A percentile compares a stretch with the other conserved stretches of the same genome.
phyloP scores from a whole-genome alignment of 2,113 vertebrate species.

The Theropithecus gelada region DNA sequence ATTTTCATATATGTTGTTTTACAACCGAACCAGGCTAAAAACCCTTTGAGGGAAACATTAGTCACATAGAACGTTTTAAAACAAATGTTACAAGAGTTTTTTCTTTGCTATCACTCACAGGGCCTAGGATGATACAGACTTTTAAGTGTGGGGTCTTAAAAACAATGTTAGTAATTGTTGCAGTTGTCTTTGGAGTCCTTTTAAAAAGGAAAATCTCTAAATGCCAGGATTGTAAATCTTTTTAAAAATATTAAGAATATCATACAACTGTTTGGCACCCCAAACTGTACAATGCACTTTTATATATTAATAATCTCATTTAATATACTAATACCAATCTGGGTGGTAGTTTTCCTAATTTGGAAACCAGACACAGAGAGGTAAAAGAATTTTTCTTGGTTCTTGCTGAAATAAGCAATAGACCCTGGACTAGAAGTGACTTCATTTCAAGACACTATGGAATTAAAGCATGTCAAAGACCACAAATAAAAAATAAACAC shows the following conservation, averaged over 20 bases:
- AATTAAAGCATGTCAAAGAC: conserved; percentile 31
- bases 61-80: background rate
- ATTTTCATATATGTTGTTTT: background rate
- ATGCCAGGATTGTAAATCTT: background rate
- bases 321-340: background rate
- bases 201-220: conserved; percentile 5
- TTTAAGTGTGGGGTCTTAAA: background rate
- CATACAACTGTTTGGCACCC: background rate
- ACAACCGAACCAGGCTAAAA: conserved; percentile 3
- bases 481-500: background rate
- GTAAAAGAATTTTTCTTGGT: conserved; percentile 8
- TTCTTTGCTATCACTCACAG: background rate
- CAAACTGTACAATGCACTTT: background rate
- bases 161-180: background rate
- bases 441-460: conserved; percentile 6
- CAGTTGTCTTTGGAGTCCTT: background rate
- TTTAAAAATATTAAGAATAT: background rate
- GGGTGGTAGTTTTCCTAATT: conserved; percentile 35
- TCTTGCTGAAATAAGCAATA: background rate
- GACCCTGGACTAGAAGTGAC: background rate
- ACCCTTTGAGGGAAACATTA: conserved; percentile 11
- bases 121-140: background rate
- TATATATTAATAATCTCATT: conserved; percentile 7
- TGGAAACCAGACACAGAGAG: conserved; percentile 8
- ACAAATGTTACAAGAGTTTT: conserved; percentile 16